Evolutionary conservation across 1,140 invertebrate genomes (phyloP).

Genomic region (Euwallacea fornicatus): DNA sequence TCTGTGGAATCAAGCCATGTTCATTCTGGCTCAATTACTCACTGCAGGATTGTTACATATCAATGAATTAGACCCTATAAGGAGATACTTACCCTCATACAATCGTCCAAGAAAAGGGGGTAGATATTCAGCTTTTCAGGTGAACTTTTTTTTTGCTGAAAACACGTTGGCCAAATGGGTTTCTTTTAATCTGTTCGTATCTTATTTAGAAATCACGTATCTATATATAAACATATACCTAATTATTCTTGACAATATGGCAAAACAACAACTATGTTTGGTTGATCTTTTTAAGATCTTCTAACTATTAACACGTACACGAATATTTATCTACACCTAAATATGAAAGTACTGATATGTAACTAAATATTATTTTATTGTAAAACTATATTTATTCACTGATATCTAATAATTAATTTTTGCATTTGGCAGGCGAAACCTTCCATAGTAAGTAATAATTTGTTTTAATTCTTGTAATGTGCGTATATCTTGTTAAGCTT

Average conservation of each 20-base stretch:
- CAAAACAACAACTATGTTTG: too few relatives aligned
- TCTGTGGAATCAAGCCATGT: constrained; percentile 93
- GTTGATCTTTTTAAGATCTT: too few relatives aligned
- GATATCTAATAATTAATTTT: constrained; percentile 46
- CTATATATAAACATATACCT: too few relatives aligned
- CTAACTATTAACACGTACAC: too few relatives aligned
- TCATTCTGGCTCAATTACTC: constrained; percentile 89
- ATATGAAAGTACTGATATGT: too few relatives aligned
- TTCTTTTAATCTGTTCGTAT: too few relatives aligned
- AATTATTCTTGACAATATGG: too few relatives aligned
- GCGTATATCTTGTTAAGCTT: too few relatives aligned
- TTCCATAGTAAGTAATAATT: constrained; percentile 68
- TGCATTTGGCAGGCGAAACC: constrained; percentile 68
- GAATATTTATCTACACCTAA: too few relatives aligned
- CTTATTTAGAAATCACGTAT: too few relatives aligned
- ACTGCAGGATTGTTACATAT: constrained; percentile 87
- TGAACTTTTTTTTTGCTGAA: constrained; percentile 53
- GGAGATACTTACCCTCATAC: constrained; percentile 93
- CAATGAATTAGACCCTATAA: constrained; percentile 94
- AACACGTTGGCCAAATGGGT: too few relatives aligned
- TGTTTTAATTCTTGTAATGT: constrained; percentile 15
- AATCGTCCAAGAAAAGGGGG: constrained; percentile 88
- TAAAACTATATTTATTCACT: background rate
- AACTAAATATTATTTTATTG: too few relatives aligned
- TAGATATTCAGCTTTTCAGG: constrained; percentile 96